phyloP scores from a whole-genome alignment of 2,113 vertebrate species.

The Grus americana region DNA sequence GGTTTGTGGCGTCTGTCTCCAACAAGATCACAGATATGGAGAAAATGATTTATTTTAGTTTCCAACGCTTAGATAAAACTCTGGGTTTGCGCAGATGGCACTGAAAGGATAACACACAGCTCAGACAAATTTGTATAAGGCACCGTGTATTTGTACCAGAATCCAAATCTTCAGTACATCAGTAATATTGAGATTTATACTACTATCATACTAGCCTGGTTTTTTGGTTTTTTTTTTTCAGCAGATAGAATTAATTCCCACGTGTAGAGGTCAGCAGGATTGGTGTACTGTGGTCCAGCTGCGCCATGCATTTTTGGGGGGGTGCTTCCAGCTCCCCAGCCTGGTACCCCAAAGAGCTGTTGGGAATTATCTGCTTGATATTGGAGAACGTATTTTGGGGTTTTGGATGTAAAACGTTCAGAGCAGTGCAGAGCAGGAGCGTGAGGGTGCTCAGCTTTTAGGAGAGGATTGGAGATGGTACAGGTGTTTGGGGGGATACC shows the following conservation, averaged over 20 bases:
- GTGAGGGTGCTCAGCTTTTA: not conserved
- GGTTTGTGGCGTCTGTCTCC: constrained; percentile 51
- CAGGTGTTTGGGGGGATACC: not conserved
- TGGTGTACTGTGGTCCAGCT: not conserved
- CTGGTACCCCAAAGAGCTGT: not conserved
- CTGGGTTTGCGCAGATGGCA: constrained; percentile 34
- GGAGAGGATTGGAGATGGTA: not conserved
- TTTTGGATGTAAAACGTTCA: not conserved
- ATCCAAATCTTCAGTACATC: not conserved
- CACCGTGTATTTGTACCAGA: not conserved
- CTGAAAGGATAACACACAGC: constrained; percentile 31
- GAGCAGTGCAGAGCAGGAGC: not conserved
- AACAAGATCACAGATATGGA: not conserved
- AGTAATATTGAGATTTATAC: not conserved
- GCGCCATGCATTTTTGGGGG: not conserved
- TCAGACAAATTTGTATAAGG: constrained; percentile 13
- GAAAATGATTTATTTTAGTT: constrained; percentile 59
- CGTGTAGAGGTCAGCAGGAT: not conserved
- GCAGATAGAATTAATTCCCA: not conserved
- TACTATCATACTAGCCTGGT: not conserved
- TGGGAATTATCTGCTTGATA: not conserved
- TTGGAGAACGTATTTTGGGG: not conserved
- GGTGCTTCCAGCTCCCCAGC: not conserved
- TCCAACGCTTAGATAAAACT: constrained; percentile 19
- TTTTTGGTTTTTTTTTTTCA: not conserved